Conservation (phyloP, 2,888 invertebrate species). For the Nebria salina region DNA sequence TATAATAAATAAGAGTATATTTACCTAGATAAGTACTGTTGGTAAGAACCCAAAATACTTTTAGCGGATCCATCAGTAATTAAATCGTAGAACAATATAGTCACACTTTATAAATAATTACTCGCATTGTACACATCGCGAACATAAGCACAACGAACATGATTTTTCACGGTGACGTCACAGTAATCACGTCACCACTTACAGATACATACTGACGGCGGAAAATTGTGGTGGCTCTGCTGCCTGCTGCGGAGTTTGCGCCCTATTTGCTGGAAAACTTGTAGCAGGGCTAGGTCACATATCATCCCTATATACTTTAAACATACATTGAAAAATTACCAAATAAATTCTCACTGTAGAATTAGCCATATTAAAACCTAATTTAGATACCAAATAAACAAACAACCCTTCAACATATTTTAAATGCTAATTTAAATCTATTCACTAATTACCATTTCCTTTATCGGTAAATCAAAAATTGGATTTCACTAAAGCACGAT, state of each 20-base stretch:
- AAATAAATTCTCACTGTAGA: not conserved
- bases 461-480: too few species aligned
- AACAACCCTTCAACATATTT: too few species aligned
- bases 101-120: conserved; percentile 38
- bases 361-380: too few species aligned
- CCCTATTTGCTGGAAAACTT: not conserved
- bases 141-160: conserved; percentile 23
- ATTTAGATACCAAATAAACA: too few species aligned
- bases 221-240: not conserved
- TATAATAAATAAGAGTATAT: not conserved
- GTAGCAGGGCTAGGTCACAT: not conserved
- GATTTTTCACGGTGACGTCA: not conserved
- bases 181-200: not conserved
- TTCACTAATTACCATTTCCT: too few species aligned
- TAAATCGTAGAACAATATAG: conserved; percentile 34
- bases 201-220: conserved; percentile 5
- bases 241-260: conserved; percentile 2
- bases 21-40: conserved; percentile 84
- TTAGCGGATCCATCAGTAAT: conserved; percentile 80
- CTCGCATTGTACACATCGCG: conserved; percentile 49
- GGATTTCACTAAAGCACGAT: too few species aligned
- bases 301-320: not conserved
- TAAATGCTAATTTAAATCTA: too few species aligned
- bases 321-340: not conserved
- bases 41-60: conserved; percentile 85